A percentile compares a stretch with the other conserved stretches of the same genome.
phyloP scores from a whole-genome alignment of 2,888 invertebrate species.

The Mellilla xanthometata region DNA sequence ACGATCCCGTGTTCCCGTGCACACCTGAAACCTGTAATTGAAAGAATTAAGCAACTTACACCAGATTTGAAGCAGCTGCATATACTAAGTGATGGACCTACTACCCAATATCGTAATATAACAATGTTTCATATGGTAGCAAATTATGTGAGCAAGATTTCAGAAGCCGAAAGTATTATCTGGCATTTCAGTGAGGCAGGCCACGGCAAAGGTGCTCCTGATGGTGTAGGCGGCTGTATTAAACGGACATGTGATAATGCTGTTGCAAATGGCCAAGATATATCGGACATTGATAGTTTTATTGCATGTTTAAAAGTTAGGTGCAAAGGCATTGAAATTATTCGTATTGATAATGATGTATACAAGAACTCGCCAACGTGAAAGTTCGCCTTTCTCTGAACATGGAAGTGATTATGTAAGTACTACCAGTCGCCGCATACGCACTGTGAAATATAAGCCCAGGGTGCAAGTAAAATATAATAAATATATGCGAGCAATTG shows the following conservation, averaged over 20 bases:
- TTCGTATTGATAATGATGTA: too few relatives aligned
- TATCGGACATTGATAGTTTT: background rate
- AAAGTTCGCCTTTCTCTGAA: background rate
- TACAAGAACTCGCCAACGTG: too few relatives aligned
- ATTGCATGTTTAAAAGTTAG: background rate
- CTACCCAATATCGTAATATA: slow-evolving; percentile 22
- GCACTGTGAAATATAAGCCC: slow-evolving; percentile 14
- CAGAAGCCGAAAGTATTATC: background rate
- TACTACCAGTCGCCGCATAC: slow-evolving; percentile 17
- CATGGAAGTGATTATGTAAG: slow-evolving; percentile 12
- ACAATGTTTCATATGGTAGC: slow-evolving; percentile 12
- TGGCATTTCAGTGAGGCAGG: slow-evolving; percentile 14
- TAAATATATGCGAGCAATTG: slow-evolving; percentile 12
- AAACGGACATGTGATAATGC: slow-evolving; percentile 2
- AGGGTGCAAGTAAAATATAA: slow-evolving; percentile 12
- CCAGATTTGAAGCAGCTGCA: slow-evolving; percentile 18
- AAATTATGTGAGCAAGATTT: too few relatives aligned
- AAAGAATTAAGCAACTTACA: background rate
- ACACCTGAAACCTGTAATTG: slow-evolving; percentile 14
- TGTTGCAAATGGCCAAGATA: slow-evolving; percentile 3
- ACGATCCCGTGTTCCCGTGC: slow-evolving; percentile 30
- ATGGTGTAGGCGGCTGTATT: background rate
- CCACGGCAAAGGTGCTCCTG: background rate
- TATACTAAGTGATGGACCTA: slow-evolving; percentile 25
- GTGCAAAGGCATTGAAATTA: background rate